These are phyloP conservation scores for Poecilia wingei DNA, from an alignment of 2,797 vertebrate species.

Conservation along the genomic window DNA sequence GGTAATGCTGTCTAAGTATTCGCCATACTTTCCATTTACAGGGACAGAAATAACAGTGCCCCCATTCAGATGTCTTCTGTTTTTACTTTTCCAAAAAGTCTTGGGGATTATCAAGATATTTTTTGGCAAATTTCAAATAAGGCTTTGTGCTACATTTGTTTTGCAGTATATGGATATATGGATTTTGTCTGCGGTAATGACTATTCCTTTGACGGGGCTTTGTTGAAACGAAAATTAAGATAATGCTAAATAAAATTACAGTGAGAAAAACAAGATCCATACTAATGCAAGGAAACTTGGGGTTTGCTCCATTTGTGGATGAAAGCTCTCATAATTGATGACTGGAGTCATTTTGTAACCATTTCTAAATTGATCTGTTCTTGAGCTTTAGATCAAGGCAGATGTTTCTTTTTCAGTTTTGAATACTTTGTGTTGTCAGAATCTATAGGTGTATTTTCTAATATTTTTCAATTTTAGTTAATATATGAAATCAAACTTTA, in stretches of 20 bases:
- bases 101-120: background rate
- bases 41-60: background rate
- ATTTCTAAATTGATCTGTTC: background rate
- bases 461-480: background rate
- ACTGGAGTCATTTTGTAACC: background rate
- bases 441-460: background rate
- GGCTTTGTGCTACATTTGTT: background rate
- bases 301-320: background rate
- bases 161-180: background rate
- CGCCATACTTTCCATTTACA: background rate
- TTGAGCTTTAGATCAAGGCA: background rate
- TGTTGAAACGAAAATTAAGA: background rate
- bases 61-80: background rate
- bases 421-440: background rate
- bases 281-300: background rate
- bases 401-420: background rate
- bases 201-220: background rate
- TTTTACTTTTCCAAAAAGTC: background rate
- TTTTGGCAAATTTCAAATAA: background rate
- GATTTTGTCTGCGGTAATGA: background rate
- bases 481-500: background rate
- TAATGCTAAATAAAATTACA: background rate
- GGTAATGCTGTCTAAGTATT: background rate
- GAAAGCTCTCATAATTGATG: background rate
- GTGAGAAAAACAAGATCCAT: background rate